Evolutionary conservation across 2,113 vertebrate genomes (phyloP).

Genomic region (Phocoena phocoena): DNA sequence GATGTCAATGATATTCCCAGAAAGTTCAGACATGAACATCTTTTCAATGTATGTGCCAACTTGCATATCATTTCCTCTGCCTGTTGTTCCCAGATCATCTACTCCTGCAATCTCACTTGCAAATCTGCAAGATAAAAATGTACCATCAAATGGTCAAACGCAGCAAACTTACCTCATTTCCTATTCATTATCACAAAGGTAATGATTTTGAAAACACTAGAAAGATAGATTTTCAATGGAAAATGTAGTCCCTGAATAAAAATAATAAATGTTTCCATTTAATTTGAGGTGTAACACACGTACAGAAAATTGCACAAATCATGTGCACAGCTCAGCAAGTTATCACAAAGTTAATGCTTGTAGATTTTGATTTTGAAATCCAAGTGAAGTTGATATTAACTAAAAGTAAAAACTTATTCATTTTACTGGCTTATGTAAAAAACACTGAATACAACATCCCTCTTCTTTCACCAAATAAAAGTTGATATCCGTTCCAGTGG

Average conservation of each 20-base stretch:
- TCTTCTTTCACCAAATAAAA: slow-evolving; percentile 1
- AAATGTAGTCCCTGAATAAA: background rate
- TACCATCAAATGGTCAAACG: background rate
- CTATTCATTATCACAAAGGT: background rate
- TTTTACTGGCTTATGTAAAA: background rate
- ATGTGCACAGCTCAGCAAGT: background rate
- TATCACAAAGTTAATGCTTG: background rate
- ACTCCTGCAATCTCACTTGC: slow-evolving; percentile 98
- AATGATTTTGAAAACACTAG: slow-evolving; percentile 41
- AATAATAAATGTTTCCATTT: slow-evolving; percentile 3
- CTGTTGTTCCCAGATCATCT: slow-evolving; percentile 97
- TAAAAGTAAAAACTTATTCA: background rate
- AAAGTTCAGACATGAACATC: slow-evolving; percentile 99
- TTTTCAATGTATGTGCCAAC: slow-evolving; percentile 98
- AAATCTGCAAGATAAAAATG: slow-evolving; percentile 87
- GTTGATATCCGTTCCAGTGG: background rate
- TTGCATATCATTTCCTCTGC: slow-evolving; percentile 97
- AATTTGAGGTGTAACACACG: background rate
- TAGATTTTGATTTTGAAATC: slow-evolving; percentile 28
- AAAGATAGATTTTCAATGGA: slow-evolving; percentile 9
- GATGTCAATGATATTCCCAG: slow-evolving; percentile 96
- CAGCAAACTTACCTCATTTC: slow-evolving; percentile 15
- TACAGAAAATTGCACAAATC: background rate
- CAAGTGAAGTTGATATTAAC: slow-evolving; percentile 4
- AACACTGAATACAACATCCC: background rate